Base-by-base conservation (phyloP, 2,113 vertebrate genomes). In the Microcebus ravelobensis region DNA sequence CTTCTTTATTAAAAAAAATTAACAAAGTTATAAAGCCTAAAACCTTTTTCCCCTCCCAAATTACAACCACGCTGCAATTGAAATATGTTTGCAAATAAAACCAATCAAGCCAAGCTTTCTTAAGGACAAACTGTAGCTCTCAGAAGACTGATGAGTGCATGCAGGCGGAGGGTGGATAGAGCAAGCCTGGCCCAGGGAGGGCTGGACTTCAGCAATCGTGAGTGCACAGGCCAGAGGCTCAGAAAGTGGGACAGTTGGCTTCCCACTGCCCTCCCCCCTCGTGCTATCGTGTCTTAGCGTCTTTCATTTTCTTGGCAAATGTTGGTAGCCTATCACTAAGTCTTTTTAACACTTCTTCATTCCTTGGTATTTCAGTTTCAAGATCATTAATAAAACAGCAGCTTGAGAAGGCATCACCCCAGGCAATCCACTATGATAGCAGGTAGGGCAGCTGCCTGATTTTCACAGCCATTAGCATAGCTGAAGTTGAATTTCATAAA, bases 381-480 rank as follows among this genome's bases (percentile, higher is more conserved):
- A 98, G 96, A 98, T 98, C 98, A 98, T 98, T 98, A 98, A 98
- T 98, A 98, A 98, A 98, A 98, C 98, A 98, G 97, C 97, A 99
- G 97, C 96, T 97, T 97, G 96, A 94, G 98, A 98, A 98, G 97
- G 95, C 95, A 96, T 96, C 95, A 97, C 98, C 97, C 97, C 97
- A 97, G 97, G 98, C 93, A 73, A 98, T 97, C 98, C 95, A 86
- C 92, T 86, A 59, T 82, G 94, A 20, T n/a, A 90, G 97, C 95
- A 98, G 98, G 97, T 95, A 98, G 95, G 97, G 97, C 84, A 82
- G 91, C 92, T 97, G 87, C 23, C 96, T 92, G 96, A 91, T 91
- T 97, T 97, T 68, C 77, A 67, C 76, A 95, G 84, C 73, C 95
- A 97, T 98, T 98, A 98, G 67, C 97, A 95, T 93, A 97, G 89